Evolutionary conservation across 2,113 vertebrate genomes (phyloP).

Genomic region (Trichomycterus rosablanca): DNA sequence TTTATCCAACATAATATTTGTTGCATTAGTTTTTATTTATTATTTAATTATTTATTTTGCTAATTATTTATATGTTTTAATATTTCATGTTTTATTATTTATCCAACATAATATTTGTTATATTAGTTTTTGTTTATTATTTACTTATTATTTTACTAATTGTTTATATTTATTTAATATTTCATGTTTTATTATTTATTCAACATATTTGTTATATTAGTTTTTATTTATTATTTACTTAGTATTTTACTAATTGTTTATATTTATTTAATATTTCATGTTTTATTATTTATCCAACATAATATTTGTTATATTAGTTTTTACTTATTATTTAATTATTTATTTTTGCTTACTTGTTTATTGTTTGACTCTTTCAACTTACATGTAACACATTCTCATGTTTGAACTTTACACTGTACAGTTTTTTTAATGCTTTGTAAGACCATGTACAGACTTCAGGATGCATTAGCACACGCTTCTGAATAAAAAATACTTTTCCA

Average conservation of each 20-base stretch:
- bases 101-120: too few relatives aligned
- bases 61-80: too few relatives aligned
- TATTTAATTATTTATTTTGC: too few relatives aligned
- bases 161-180: too few relatives aligned
- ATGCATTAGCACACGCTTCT: constrained; percentile 71
- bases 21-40: too few relatives aligned
- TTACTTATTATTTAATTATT: constrained; percentile 26
- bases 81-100: too few relatives aligned
- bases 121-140: too few relatives aligned
- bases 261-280: constrained; percentile 23
- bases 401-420: constrained; percentile 59
- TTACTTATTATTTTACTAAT: too few relatives aligned
- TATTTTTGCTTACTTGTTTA: constrained; percentile 35
- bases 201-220: too few relatives aligned
- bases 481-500: constrained; percentile 77
- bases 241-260: constrained; percentile 36
- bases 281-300: too few relatives aligned
- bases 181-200: too few relatives aligned
- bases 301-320: constrained; percentile 32
- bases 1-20: too few relatives aligned
- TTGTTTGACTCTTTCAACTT: not conserved
- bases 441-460: constrained; percentile 62
- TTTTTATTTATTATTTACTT: constrained; percentile 26
- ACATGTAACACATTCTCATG: constrained; percentile 26
- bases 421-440: constrained; percentile 79